phyloP scores from a whole-genome alignment of 2,797 vertebrate genomes.

The Amniataba percoides region DNA sequence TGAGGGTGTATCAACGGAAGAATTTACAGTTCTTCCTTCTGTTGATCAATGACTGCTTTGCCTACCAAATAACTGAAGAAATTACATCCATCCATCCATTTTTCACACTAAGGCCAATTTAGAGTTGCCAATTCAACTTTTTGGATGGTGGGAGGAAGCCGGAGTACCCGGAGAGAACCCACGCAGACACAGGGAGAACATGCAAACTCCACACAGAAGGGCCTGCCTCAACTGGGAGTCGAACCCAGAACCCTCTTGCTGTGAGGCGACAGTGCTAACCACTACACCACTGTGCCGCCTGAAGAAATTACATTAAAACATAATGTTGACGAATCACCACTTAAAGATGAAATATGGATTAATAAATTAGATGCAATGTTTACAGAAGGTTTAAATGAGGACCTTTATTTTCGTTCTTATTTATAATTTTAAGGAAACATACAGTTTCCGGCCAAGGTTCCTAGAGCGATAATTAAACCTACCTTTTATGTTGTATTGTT shows the following conservation, averaged over 20 bases:
- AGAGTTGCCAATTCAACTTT: too few relatives aligned
- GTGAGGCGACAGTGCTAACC: too few relatives aligned
- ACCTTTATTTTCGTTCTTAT: background rate
- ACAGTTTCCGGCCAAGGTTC: background rate
- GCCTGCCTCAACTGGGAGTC: too few relatives aligned
- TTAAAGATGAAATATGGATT: background rate
- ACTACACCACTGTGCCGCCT: too few relatives aligned
- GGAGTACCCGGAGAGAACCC: too few relatives aligned
- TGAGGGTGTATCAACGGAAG: background rate
- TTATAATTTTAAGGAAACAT: background rate
- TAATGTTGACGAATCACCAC: background rate
- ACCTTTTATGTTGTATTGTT: background rate
- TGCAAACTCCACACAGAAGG: too few relatives aligned
- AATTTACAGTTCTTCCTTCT: background rate
- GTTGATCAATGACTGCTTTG: background rate
- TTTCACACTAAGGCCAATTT: too few relatives aligned
- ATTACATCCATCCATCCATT: too few relatives aligned
- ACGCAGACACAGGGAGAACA: too few relatives aligned
- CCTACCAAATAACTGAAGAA: background rate
- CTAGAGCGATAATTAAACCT: background rate
- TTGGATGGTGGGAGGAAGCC: too few relatives aligned
- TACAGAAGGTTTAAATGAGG: background rate
- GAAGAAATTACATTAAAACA: background rate
- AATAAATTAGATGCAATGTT: background rate
- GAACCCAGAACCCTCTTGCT: too few relatives aligned